Base-by-base conservation (phyloP, 2,113 vertebrate genomes). In the Petrocephalus zakoni region DNA sequence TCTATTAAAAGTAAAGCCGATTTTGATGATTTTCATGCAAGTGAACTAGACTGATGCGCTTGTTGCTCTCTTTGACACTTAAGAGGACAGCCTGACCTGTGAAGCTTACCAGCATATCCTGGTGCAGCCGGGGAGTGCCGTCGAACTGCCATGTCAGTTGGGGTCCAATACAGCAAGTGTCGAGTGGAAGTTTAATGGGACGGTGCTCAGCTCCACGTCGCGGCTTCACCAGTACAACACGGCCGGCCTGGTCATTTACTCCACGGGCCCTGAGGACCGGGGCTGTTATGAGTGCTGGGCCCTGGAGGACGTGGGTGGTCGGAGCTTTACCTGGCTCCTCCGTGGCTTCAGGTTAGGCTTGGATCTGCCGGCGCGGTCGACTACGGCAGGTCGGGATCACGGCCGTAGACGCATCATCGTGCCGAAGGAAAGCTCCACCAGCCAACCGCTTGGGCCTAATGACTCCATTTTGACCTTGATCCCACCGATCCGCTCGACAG, bases 271-370 rank as follows among this genome's bases (percentile, higher is more conserved):
- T 55, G 93, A 93, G 25, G 95, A 96, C 91, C 94, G 94, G 0
- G 96, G 96, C 5, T 92, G 94, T 55, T 97, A 97, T 89, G 95
- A 94, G 51, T 97, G 96, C 91, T 92, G 96, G 88, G 93, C 95
- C 0, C 94, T 95, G 90, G 96, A 96, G 90, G 90, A 92, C 89
- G 93, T 96, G 83, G 92, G 91, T 87, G 93, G 94, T 46, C 94
- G 93, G 89, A 95, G 93, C 0, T 93, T 94, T 86, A 93, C 92
- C 10, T 96, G 94, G 82, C 91, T 96, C 89, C 81, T 96, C 10
- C 93, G 94, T 53, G 95, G 93, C 90, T 95, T 96, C 19, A 78
- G 94, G 55, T 91, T 97, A 88, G 93, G 95, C 90, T 92, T 97
- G 91, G 93, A 91, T 89, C 90, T 89, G 88, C 53, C 90, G 10